Percentiles rank a stretch among this genome's conserved stretches.
Conservation (phyloP, 2,113 vertebrate genomes). For the Microcebus murinus region DNA sequence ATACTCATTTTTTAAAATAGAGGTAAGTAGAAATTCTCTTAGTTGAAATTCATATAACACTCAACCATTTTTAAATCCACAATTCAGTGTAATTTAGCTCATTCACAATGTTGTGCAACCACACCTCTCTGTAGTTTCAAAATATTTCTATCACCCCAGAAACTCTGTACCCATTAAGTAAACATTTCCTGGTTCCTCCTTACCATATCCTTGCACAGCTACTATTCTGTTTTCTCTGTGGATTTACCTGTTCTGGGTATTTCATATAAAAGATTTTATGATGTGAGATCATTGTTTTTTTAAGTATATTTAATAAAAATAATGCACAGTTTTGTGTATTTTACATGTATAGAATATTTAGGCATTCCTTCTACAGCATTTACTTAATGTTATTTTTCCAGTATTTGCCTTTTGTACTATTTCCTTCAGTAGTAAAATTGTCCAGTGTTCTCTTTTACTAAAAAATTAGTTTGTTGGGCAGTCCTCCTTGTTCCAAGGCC, state of each 20-base stretch:
- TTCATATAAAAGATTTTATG: neutral
- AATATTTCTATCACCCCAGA: neutral
- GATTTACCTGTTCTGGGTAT: neutral
- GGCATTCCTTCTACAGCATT: conserved; percentile 69
- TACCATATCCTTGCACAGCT: neutral
- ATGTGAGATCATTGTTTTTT: neutral
- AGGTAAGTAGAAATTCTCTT: neutral
- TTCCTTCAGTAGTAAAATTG: conserved; percentile 67
- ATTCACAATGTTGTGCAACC: neutral
- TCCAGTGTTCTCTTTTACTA: conserved; percentile 80
- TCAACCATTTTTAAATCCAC: neutral
- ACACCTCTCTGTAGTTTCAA: neutral
- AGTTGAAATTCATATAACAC: neutral
- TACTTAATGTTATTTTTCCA: conserved; percentile 30
- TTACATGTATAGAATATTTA: conserved; percentile 76
- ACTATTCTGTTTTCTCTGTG: neutral
- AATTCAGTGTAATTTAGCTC: neutral
- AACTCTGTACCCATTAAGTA: neutral
- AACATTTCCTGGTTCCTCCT: neutral
- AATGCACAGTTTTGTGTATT: conserved; percentile 66
- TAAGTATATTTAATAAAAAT: conserved; percentile 72
- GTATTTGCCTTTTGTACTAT: conserved; percentile 15
- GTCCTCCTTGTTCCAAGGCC: conserved; percentile 89
- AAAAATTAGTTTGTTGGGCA: conserved; percentile 88
- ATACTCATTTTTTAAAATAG: neutral